A percentile compares a stretch with the other conserved stretches of the same genome.
These are phyloP conservation scores for Oplegnathus fasciatus DNA, from an alignment of 2,113 vertebrate genomes.

Conservation along the genomic window DNA sequence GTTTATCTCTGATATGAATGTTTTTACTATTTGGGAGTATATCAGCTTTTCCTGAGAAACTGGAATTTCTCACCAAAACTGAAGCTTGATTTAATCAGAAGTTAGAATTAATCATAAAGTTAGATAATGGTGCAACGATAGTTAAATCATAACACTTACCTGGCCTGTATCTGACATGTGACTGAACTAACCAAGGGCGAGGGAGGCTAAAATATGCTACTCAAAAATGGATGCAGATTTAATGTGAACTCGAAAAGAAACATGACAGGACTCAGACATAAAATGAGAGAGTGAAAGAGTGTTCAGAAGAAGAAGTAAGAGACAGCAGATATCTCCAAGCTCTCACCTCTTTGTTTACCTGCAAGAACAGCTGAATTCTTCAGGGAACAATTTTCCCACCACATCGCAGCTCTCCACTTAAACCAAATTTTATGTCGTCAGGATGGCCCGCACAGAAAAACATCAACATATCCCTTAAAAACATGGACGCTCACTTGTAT, in stretches of 20 bases:
- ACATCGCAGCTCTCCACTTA: conserved; percentile 4
- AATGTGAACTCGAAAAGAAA: not conserved
- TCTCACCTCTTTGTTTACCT: conserved; percentile 6
- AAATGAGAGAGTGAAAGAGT: no score
- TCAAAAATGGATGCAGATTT: not conserved
- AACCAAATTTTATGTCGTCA: not conserved
- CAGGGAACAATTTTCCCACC: not conserved
- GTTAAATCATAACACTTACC: no score
- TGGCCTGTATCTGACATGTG: not conserved
- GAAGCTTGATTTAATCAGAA: no score
- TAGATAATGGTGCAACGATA: no score
- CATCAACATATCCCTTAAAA: not conserved
- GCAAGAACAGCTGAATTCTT: not conserved
- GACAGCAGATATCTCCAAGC: not conserved
- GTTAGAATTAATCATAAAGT: no score
- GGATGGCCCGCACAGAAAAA: not conserved
- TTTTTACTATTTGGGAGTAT: not conserved
- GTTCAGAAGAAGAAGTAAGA: no score
- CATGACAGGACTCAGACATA: no score
- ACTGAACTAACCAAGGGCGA: not conserved
- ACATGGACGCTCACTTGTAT: not conserved
- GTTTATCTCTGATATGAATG: not conserved
- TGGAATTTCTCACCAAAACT: not conserved
- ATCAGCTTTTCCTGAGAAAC: not conserved
- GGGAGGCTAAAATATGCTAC: not conserved